Base-by-base conservation (phyloP, 2,797 vertebrate genomes). In the Bryconaethiops microstoma region DNA sequence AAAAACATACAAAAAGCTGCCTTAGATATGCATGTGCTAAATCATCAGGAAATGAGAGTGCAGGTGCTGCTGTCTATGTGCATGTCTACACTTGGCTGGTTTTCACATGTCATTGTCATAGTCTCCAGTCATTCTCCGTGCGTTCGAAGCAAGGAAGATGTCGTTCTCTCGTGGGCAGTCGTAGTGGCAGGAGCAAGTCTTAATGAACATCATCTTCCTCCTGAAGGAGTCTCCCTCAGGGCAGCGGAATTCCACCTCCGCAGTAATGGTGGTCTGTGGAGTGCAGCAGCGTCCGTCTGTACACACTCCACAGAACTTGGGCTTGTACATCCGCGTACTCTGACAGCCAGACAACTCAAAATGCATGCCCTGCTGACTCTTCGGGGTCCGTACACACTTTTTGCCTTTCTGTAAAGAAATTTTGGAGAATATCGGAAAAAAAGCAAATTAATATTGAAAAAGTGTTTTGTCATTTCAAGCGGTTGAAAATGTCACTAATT, bases 141-240 rank as follows among this genome's bases (percentile, higher is more conserved):
- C 89, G 81, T 92, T 85, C 52, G 84, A 88, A 4, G 91, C 78
- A 86, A 94, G 84, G 88, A 95, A 95, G 86, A 95, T 93, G 85
- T 95, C 92, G 0, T 95, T 95, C 83, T 94, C 93, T 0, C 83
- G 88, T 0, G 94, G 94, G 29, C 94, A 95, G 86, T 94, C 86
- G 0, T 90, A 81, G 83, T 95, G 95, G 86, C 95, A 96, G 82
- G 92, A 91, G 85, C 95, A 96, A 71, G 87, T 91, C 87, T 91
- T 93, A 86, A 96, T 94, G 81, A 95, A 91, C 95, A 96, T 96
- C 92, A 96, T 94, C 88, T 93, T 95, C 79, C 89, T 90, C 8
- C 82, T 89, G 88, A 96, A 94, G 40, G 82, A 82, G 50, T 95
- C 94, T 0, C 95, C 94, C 72, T 95, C 94, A 0, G 95, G 95